A percentile compares a stretch with the other conserved stretches of the same genome.
Evolutionary conservation across 2,888 invertebrate genomes (phyloP).

Genomic region (Heliconius aoede): DNA sequence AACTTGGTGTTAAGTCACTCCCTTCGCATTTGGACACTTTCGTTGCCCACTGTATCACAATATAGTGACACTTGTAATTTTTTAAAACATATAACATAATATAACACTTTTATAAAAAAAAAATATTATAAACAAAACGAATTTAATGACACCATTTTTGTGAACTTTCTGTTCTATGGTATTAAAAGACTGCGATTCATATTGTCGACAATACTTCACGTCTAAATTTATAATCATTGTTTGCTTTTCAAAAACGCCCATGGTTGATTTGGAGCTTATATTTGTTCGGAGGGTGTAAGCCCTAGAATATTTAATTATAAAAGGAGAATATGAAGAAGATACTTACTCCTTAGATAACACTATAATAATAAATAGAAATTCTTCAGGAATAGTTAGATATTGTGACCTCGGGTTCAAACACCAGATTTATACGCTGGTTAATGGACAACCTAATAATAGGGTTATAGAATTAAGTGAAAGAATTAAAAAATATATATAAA

Average conservation of each 20-base stretch:
- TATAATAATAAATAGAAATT: not conserved
- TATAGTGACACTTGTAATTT: too few species aligned
- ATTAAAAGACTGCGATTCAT: conserved; percentile 35
- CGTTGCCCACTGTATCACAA: too few species aligned
- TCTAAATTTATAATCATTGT: conserved; percentile 59
- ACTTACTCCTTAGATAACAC: not conserved
- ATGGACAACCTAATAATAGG: not conserved
- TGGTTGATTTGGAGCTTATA: conserved; percentile 42
- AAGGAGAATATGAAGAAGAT: not conserved
- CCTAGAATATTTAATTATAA: not conserved
- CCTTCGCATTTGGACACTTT: not conserved
- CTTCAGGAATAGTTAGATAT: not conserved
- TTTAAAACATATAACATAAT: too few species aligned
- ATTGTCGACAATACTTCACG: conserved; percentile 61
- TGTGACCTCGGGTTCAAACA: too few species aligned
- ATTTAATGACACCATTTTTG: conserved; percentile 9
- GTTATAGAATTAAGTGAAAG: not conserved
- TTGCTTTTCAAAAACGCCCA: conserved; percentile 47
- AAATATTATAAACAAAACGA: not conserved
- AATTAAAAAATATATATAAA: not conserved
- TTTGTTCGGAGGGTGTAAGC: conserved; percentile 2
- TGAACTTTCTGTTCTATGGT: not conserved
- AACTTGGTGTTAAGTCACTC: not conserved
- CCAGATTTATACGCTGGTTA: not conserved
- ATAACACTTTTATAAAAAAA: too few species aligned